A percentile compares a stretch with the other conserved stretches of the same genome.
phyloP scores from a whole-genome alignment of 1,140 invertebrate species.

The Gryllus bimaculatus region DNA sequence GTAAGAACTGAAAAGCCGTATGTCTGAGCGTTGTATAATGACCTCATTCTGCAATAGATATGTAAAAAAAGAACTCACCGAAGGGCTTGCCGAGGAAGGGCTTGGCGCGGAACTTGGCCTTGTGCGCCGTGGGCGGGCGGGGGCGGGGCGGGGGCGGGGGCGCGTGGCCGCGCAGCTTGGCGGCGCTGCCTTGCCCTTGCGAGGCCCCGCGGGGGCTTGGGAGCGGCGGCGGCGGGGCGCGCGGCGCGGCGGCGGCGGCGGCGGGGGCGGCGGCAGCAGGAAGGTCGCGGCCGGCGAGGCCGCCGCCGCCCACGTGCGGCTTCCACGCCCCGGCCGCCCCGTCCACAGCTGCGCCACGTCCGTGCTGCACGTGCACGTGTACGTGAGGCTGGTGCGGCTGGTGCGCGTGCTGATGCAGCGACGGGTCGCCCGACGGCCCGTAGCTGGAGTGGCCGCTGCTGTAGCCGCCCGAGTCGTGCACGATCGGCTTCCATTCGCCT shows the following conservation, averaged over 20 bases:
- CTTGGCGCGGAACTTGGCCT: neutral
- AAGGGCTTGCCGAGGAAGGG: neutral
- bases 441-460: neutral
- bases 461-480: neutral
- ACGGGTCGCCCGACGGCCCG: neutral
- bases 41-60: too few relatives aligned
- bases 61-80: neutral
- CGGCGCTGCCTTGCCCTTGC: neutral
- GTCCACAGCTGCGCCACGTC: too few relatives aligned
- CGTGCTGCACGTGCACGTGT: too few relatives aligned
- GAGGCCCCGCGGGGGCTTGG: neutral
- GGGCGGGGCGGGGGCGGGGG: too few relatives aligned
- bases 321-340: too few relatives aligned
- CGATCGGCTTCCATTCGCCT: neutral
- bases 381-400: neutral
- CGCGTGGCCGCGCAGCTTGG: neutral
- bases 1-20: too few relatives aligned
- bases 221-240: too few relatives aligned
- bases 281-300: neutral
- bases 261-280: neutral
- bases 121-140: neutral
- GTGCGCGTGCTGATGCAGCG: neutral
- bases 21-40: too few relatives aligned
- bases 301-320: too few relatives aligned
- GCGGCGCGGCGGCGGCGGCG: too few relatives aligned